A percentile compares a stretch with the other conserved stretches of the same genome.
Evolutionary conservation across 30 jellyfish, hydroid and myxozoan species (phyloP).

Genomic region (Turritopsis dohrnii): DNA sequence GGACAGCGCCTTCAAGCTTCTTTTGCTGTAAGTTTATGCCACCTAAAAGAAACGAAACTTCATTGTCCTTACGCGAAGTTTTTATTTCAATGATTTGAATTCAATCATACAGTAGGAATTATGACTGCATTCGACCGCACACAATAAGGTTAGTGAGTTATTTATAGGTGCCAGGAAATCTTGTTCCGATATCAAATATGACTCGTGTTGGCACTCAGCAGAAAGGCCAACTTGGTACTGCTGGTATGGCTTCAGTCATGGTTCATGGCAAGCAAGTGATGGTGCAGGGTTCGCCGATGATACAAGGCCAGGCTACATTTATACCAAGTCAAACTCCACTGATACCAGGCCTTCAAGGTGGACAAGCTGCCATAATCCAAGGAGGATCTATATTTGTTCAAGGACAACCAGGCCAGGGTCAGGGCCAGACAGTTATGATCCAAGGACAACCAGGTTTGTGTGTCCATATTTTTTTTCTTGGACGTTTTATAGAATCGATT

Average conservation of each 20-base stretch:
- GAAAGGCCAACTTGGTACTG: conserved; percentile 72
- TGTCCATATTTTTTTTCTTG: background rate
- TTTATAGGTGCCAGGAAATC: conserved; percentile 89
- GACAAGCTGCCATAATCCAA: conserved; percentile 93
- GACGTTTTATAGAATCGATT: background rate
- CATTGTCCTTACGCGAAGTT: too few species aligned
- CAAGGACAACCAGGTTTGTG: conserved; percentile 49
- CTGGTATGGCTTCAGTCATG: conserved; percentile 97
- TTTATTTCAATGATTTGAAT: too few species aligned
- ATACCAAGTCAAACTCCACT: conserved; percentile 87
- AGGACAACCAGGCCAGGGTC: conserved; percentile 98
- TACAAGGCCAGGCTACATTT: conserved; percentile 94
- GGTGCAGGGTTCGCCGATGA: conserved; percentile 97
- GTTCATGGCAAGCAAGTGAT: conserved; percentile 93
- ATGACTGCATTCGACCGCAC: too few species aligned
- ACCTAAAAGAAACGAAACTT: too few species aligned
- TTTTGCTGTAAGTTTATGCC: background rate
- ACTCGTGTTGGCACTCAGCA: conserved; percentile 79
- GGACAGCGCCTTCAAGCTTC: conserved; percentile 23
- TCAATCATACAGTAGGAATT: too few species aligned
- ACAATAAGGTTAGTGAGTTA: too few species aligned
- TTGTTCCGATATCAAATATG: conserved; percentile 90
- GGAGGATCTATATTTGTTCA: conserved; percentile 91
- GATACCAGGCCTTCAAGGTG: conserved; percentile 92
- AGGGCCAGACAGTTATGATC: conserved; percentile 95